Conservation (phyloP, 2,888 invertebrate genomes). For the Diabrotica balteata region DNA sequence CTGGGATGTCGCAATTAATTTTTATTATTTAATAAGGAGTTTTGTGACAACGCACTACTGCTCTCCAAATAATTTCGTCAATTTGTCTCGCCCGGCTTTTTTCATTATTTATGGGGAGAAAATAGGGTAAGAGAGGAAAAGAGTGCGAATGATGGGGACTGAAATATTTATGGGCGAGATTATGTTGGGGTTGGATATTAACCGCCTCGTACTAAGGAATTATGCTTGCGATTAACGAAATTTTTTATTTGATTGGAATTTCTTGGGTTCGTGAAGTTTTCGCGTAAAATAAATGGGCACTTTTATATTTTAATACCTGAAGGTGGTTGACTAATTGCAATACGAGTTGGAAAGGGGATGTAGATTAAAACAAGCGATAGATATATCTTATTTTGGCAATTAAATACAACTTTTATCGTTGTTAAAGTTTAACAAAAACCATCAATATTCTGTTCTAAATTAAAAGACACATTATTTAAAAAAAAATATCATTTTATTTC, state of each 20-base stretch:
- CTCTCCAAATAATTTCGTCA: conserved; percentile 24
- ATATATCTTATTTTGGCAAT: too few relatives aligned
- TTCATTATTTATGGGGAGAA: conserved; percentile 13
- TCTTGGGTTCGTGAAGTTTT: background rate
- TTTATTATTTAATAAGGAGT: conserved; percentile 34
- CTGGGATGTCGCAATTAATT: conserved; percentile 32
- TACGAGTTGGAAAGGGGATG: too few relatives aligned
- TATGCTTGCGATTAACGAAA: conserved; percentile 3
- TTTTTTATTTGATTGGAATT: conserved; percentile 8
- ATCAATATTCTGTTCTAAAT: too few relatives aligned
- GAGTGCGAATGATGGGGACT: conserved; percentile 7
- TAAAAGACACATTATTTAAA: too few relatives aligned
- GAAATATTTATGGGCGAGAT: conserved; percentile 15
- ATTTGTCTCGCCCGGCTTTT: conserved; percentile 25
- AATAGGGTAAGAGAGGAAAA: conserved; percentile 4
- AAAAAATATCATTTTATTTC: too few relatives aligned
- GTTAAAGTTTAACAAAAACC: too few relatives aligned
- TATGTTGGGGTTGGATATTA: conserved; percentile 14
- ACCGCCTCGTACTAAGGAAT: conserved; percentile 1
- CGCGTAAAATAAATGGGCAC: background rate
- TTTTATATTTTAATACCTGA: conserved; percentile 2
- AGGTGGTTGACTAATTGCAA: too few relatives aligned
- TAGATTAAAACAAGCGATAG: too few relatives aligned
- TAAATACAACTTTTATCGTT: too few relatives aligned
- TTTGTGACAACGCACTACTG: conserved; percentile 19